These are phyloP conservation scores for Boulengerochromis microlepis DNA, from an alignment of 2,113 vertebrate species.

Conservation along the genomic window DNA sequence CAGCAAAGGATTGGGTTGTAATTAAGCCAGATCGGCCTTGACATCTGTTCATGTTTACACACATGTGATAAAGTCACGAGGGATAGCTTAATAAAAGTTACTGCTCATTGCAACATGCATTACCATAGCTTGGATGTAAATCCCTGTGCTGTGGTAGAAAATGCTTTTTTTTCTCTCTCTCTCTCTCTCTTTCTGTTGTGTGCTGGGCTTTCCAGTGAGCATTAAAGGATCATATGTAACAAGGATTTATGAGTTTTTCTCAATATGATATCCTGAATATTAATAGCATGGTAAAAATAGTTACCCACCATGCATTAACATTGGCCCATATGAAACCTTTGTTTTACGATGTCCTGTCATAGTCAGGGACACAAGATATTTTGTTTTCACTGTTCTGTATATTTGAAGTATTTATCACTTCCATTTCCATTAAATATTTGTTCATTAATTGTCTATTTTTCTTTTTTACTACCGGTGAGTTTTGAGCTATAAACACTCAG, in stretches of 20 bases:
- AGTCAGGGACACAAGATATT: neutral
- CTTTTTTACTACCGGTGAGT: neutral
- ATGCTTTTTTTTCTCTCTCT: neutral
- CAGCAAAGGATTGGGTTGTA: neutral
- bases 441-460: neutral
- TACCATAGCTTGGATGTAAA: neutral
- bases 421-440: neutral
- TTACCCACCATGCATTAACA: neutral
- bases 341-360: neutral
- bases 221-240: conserved; percentile 11
- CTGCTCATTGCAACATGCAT: neutral
- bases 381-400: neutral
- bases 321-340: conserved; percentile 22
- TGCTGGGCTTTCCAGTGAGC: neutral
- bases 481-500: neutral
- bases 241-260: neutral
- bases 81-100: conserved; percentile 16
- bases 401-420: neutral
- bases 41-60: conserved; percentile 55
- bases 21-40: conserved; percentile 25
- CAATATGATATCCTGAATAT: neutral
- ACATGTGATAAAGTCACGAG: conserved; percentile 28
- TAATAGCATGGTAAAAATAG: conserved; percentile 31
- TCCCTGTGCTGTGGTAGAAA: neutral
- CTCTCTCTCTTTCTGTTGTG: neutral